phyloP scores from a whole-genome alignment of 2,113 vertebrate genomes.

The Pipa parva region DNA sequence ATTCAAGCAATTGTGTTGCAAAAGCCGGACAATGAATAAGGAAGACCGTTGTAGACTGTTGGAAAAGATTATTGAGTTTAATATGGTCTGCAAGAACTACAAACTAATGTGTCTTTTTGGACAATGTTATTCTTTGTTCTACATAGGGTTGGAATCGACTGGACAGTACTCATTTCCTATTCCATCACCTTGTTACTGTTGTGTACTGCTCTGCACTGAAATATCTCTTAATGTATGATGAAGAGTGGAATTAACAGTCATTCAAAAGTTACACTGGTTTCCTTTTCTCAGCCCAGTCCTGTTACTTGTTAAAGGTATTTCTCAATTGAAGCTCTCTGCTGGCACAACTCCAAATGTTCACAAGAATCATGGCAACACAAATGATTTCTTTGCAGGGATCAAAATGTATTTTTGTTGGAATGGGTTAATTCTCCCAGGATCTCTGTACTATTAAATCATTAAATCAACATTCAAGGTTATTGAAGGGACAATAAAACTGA shows the following conservation, averaged over 20 bases:
- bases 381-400: conserved; percentile 34
- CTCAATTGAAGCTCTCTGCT: conserved; percentile 28
- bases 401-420: conserved; percentile 41
- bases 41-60: no score
- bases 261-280: no score
- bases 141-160: no score
- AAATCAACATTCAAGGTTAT: conserved; percentile 38
- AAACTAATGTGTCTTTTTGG: no score
- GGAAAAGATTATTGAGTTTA: no score
- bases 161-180: no score
- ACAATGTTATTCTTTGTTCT: no score
- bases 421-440: conserved; percentile 37
- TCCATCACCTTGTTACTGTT: no score
- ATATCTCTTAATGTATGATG: background rate
- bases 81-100: no score
- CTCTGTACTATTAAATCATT: conserved; percentile 29
- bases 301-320: conserved; percentile 18
- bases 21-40: no score
- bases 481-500: conserved; percentile 34
- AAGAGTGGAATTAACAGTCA: background rate
- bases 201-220: background rate
- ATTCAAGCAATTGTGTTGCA: no score
- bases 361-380: conserved; percentile 30
- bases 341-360: conserved; percentile 18
- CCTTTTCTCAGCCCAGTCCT: conserved; percentile 12